Evolutionary conservation across 2,113 vertebrate species (phyloP), one percentile per base, ranked within the genome.

Genomic region (Phrynosoma blainvillii): DNA sequence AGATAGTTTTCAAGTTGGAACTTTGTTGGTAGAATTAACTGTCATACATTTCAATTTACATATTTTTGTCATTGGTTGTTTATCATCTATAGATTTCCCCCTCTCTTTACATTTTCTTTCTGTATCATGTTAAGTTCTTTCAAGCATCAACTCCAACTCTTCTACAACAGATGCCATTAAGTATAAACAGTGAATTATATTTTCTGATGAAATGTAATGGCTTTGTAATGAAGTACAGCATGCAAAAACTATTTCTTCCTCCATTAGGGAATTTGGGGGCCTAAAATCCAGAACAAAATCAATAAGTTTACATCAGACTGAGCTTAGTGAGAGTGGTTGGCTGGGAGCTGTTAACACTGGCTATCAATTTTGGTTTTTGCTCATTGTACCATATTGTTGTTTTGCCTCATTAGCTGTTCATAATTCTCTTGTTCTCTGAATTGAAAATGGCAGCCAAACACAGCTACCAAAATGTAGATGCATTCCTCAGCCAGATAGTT

Each of bases 201-300:
- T 92, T 92, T 36, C 83, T 81, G 14, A 89, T n/a, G 79, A 77
- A 94, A 90, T 92, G 85, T 87, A 65, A 86, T 79, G 89, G 87
- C 88, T 88, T 88, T 87, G 65, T 90, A 90, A 92, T 87, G 6
- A 90, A 66, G 71, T 91, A n/a, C 82, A 87, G 66, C 84, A 36
- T 90, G 6, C 32, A 82, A 86, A 92, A 77, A 73, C 20, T 66
- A 47, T 56, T 89, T 89, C 27, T 32, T 86, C 88, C 18, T 89
- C 85, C 3, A 84, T 92, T 80, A 89, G 76, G 84, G 66, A 88
- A 90, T 87, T 5, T 85, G 32, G 54, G 84, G 87, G 59, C 80
- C 71, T 84, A 70, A 82, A 92, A 85, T 52, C 7, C 1, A 65
- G 73, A 20, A 40, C 73, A 93, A n/a, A 25, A 59, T 36, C 65